phyloP scores from a whole-genome alignment of 2,797 vertebrate genomes.

The Mustela erminea region DNA sequence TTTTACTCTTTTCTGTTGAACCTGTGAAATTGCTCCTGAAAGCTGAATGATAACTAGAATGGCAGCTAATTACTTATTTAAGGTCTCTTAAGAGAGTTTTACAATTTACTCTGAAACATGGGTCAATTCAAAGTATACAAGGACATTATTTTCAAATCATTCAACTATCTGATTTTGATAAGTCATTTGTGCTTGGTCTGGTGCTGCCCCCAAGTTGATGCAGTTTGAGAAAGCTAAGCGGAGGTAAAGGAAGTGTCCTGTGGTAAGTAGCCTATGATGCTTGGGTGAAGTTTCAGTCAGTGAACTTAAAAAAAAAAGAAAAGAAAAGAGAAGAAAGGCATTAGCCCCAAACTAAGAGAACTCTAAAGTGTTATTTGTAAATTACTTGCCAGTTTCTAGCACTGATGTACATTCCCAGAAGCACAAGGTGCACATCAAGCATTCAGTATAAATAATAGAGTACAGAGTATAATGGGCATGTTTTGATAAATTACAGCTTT shows the following conservation, averaged over 20 bases:
- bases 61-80: neutral
- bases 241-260: too few species aligned
- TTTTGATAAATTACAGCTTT: neutral
- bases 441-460: neutral
- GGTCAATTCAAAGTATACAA: neutral
- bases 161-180: neutral
- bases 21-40: neutral
- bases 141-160: neutral
- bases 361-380: neutral
- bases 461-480: neutral
- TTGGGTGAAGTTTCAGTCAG: neutral
- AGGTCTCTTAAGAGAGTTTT: neutral
- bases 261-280: neutral
- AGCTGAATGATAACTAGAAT: neutral
- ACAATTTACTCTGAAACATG: neutral
- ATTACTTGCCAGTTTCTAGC: neutral
- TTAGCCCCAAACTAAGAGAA: neutral
- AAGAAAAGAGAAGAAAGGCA: neutral
- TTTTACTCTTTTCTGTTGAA: neutral
- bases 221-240: neutral
- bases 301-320: neutral
- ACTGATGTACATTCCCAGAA: neutral
- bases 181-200: neutral
- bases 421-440: rapidly evolving
- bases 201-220: neutral